These are phyloP conservation scores for Diadema setosum DNA, from an alignment of 35 echinoderm and acorn worm species.

Conservation along the genomic window DNA sequence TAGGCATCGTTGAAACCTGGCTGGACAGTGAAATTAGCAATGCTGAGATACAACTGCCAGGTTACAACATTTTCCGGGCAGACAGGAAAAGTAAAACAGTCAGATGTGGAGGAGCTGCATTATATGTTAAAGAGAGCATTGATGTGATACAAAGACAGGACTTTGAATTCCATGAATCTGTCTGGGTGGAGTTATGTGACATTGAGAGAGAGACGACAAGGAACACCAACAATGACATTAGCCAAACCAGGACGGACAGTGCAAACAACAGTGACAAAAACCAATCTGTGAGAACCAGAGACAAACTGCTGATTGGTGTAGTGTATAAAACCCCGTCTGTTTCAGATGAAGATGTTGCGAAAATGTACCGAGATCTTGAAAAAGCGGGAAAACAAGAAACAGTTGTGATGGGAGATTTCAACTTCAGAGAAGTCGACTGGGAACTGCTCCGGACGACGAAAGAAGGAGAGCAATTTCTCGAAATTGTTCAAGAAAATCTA, in stretches of 20 bases:
- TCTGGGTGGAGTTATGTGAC: neutral
- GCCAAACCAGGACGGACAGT: neutral
- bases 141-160: neutral
- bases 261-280: neutral
- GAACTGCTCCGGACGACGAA: neutral
- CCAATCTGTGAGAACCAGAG: neutral
- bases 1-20: slow-evolving; percentile 39
- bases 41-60: slow-evolving; percentile 19
- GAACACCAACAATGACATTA: neutral
- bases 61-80: neutral
- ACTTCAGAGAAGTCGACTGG: neutral
- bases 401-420: neutral
- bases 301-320: neutral
- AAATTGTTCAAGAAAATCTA: neutral
- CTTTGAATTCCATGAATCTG: neutral
- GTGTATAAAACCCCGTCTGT: neutral
- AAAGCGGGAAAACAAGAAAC: neutral
- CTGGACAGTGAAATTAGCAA: neutral
- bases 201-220: neutral
- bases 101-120: neutral
- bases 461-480: neutral
- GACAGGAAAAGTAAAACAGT: neutral
- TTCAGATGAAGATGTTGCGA: neutral
- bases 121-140: slow-evolving; percentile 12
- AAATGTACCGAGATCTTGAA: neutral